These are phyloP conservation scores for Larimichthys polyactis DNA, from an alignment of 2,113 vertebrate species.

Conservation along the genomic window DNA sequence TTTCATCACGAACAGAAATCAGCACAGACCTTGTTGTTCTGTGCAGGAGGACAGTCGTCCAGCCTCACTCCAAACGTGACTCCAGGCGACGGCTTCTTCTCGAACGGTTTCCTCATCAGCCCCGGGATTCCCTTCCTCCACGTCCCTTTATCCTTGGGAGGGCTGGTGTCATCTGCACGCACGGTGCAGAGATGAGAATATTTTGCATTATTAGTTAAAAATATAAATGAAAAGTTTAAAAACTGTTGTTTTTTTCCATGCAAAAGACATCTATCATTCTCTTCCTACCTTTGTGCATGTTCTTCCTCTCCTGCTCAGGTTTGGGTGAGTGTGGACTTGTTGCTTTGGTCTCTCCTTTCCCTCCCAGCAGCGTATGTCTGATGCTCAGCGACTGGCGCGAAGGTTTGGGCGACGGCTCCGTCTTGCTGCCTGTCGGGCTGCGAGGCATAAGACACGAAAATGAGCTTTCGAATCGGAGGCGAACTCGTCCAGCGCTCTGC, in stretches of 20 bases:
- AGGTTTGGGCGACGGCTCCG: constrained; percentile 91
- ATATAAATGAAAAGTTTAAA: no score
- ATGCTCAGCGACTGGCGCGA: constrained; percentile 94
- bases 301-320: constrained; percentile 91
- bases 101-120: constrained; percentile 96
- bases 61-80: constrained; percentile 96
- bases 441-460: not conserved
- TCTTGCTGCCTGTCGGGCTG: constrained; percentile 89
- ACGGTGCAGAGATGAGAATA: not conserved
- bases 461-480: not conserved
- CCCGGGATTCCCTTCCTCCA: constrained; percentile 95
- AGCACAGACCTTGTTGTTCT: constrained; percentile 88
- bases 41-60: constrained; percentile 96
- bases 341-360: constrained; percentile 89
- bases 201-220: no score
- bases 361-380: constrained; percentile 91
- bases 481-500: not conserved
- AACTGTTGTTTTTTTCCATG: no score
- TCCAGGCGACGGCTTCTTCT: constrained; percentile 90
- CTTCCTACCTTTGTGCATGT: constrained; percentile 88
- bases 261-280: not conserved
- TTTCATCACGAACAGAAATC: not conserved
- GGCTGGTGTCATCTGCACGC: constrained; percentile 92
- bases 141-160: constrained; percentile 94
- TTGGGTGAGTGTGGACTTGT: constrained; percentile 92